Percentiles rank a stretch among this genome's conserved stretches.
Conservation (phyloP, 1,140 invertebrate genomes). For the Listronotus bonariensis region DNA sequence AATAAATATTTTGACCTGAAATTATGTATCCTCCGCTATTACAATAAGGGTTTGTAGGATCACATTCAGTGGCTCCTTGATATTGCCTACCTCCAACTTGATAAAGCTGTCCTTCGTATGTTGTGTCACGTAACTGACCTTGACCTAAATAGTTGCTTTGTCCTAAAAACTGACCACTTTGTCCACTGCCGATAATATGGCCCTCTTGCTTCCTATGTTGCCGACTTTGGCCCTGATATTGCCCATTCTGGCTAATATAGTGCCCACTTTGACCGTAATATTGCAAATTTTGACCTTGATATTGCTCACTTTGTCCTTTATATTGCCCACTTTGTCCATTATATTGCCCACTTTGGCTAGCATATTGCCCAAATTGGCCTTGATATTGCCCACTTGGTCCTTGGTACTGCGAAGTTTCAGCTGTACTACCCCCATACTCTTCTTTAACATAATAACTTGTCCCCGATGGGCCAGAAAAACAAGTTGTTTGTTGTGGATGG, state of each 20-base stretch:
- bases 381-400: not conserved
- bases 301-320: not conserved
- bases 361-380: not conserved
- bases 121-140: not conserved
- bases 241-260: not conserved
- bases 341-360: too few species aligned
- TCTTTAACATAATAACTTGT: conserved; percentile 4
- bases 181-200: not conserved
- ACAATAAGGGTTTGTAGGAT: conserved; percentile 23
- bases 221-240: too few species aligned
- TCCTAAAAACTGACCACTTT: not conserved
- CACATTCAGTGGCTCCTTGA: not conserved
- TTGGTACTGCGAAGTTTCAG: not conserved
- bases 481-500: conserved; percentile 62
- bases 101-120: not conserved
- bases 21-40: conserved; percentile 9
- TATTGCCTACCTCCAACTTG: not conserved
- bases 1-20: conserved; percentile 19
- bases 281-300: not conserved
- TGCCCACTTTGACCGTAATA: not conserved
- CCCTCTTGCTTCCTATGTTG: not conserved
- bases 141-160: not conserved
- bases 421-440: conserved; percentile 21
- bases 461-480: conserved; percentile 44
- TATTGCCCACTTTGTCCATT: too few species aligned